Evolutionary conservation across 2,797 vertebrate species (phyloP).

Genomic region (Orientallactaga sibirica): DNA sequence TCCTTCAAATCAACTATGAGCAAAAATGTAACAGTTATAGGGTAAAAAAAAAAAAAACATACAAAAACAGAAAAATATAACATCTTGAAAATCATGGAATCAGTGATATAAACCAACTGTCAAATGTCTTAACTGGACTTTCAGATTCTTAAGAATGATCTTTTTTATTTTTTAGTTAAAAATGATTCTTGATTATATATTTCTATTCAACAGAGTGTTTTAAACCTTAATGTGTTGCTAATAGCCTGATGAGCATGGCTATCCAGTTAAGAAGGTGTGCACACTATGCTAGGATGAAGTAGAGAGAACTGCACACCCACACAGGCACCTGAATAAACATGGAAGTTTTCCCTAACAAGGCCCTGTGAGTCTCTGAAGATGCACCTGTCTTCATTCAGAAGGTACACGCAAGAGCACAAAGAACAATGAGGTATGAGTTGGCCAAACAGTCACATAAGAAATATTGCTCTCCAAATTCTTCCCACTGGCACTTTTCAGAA

Average conservation of each 20-base stretch:
- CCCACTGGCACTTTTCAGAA: neutral
- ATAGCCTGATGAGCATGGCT: neutral
- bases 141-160: neutral
- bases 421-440: neutral
- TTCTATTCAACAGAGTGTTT: neutral
- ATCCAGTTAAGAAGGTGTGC: neutral
- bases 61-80: neutral
- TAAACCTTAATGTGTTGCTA: neutral
- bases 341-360: conserved; percentile 26
- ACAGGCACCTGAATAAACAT: conserved; percentile 59
- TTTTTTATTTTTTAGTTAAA: neutral
- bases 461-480: neutral
- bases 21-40: conserved; percentile 69
- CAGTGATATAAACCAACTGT: neutral
- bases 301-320: neutral
- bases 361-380: neutral
- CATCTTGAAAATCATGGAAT: neutral
- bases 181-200: neutral
- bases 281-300: neutral
- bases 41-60: conserved; percentile 32
- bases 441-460: neutral
- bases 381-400: neutral
- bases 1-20: conserved; percentile 87
- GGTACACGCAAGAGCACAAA: neutral
- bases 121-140: neutral